Base-by-base conservation (phyloP, 2,113 vertebrate genomes). In the Paramisgurnus dabryanus region DNA sequence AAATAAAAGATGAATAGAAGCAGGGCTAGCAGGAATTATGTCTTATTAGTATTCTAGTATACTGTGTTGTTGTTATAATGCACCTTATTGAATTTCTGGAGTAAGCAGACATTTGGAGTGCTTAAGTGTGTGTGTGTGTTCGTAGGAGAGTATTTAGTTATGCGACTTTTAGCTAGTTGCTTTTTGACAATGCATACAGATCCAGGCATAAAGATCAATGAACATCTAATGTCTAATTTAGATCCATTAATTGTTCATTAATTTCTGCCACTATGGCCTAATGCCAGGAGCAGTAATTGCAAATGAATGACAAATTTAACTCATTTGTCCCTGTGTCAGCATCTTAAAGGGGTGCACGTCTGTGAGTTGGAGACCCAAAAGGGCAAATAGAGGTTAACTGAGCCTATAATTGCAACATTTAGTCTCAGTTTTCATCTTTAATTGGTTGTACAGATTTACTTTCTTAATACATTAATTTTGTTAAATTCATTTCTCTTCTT, bases 321-420 rank as follows among this genome's bases (percentile, higher is more conserved):
- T 79, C 69, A 7, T 70, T 77, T 67, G 73, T 76, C 18, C 63
- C 77, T 68, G 65, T 77, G 67, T n/a, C 67, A 76, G 43, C 80
- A 47, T 55, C 43, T 47, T 53, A 41, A 60, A 78, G 45, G 17
- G 13, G 27, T 13, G 15, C 67, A 47, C 73, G 82, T 67, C 13
- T 40, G 53, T 45, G 34, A n/a, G 40, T 40, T 68, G 64, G 47
- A 71, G 34, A 67, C 41, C 27, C 22, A 63, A 61, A 55, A 43
- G 67, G 60, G 65, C 4, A 15, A 27, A 17, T 10, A 39, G 18
- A 81, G 41, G 18, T 63, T 5, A 68, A 45, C 18, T 27, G 57
- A 22, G 34, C 53, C 17, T 22, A 39, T 49, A 41, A 61, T 61
- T 61, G 17, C 11, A 7, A 61, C n/a, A 22, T 76, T 41, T 47